phyloP scores from a whole-genome alignment of 2,888 invertebrate species.

The Euclidia mi region DNA sequence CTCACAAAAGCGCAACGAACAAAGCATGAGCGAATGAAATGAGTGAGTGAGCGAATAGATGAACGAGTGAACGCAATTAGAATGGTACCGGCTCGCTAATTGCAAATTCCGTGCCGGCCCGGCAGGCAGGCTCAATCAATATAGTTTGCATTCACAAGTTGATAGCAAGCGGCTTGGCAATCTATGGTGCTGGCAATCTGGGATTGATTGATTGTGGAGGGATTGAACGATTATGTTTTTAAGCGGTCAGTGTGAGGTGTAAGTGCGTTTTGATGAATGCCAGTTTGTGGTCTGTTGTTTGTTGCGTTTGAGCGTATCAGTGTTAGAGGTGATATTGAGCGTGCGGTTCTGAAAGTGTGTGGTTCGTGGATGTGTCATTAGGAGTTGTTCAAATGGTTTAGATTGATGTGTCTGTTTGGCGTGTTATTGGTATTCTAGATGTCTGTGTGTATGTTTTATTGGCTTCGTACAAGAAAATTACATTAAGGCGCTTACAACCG shows the following conservation, averaged over 20 bases:
- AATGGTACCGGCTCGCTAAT: constrained; percentile 71
- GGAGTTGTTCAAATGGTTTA: too few relatives aligned
- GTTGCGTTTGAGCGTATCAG: not conserved
- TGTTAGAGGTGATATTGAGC: not conserved
- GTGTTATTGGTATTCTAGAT: too few relatives aligned
- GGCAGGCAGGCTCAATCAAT: constrained; percentile 67
- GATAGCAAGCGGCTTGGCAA: constrained; percentile 63
- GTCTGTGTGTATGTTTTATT: too few relatives aligned
- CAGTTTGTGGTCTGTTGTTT: constrained; percentile 1
- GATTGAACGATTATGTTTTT: constrained; percentile 61
- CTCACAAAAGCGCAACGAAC: constrained; percentile 59
- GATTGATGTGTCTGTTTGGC: too few relatives aligned
- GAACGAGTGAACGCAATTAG: constrained; percentile 68
- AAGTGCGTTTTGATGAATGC: constrained; percentile 40
- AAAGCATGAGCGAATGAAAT: constrained; percentile 49
- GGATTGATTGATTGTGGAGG: constrained; percentile 58
- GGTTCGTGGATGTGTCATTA: too few relatives aligned
- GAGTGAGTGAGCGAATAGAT: constrained; percentile 57
- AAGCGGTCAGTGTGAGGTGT: constrained; percentile 46
- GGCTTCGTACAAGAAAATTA: too few relatives aligned
- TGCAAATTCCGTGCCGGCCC: constrained; percentile 71
- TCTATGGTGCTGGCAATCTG: constrained; percentile 54
- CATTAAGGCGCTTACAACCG: too few relatives aligned
- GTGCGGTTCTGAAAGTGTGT: too few relatives aligned
- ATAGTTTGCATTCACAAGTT: constrained; percentile 62